Evolutionary conservation across 2,113 vertebrate genomes (phyloP), one percentile per base, ranked within the genome.

Genomic region (Cryptotis parvus): DNA sequence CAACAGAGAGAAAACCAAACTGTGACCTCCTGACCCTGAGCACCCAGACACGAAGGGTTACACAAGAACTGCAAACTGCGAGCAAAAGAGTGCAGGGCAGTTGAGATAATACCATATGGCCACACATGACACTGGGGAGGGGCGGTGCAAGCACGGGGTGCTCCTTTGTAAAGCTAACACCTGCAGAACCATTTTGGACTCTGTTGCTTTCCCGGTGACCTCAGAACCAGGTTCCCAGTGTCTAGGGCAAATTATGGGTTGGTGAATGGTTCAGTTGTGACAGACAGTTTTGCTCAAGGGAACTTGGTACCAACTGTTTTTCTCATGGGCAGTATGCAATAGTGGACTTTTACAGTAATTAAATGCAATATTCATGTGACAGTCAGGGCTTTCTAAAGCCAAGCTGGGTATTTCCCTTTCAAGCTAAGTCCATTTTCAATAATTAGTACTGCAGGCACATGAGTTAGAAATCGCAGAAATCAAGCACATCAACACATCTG

Each of bases 341-440:
- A 55, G 49, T n/a, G 29, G 72, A 69, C 76, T 93, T 92, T 84
- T 79, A 92, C 78, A 20, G 70, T 87, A 94, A 96, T 94, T 92
- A 95, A 94, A 94, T 87, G 80, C 72, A 75, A 92, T 82, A 91
- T 87, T 91, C 83, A 82, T 52, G 65, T 33, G 69, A 80, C 39
- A 31, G 31, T 37, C n/a, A 35, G 92, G 76, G 93, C 61, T 58
- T 87, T 79, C 52, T 84, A 20, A 78, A 75, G 72, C 65, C 7
- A 1, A 7, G 61, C 78, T 66, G 45, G 12, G 22, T 31, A 77
- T 31, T 85, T 35, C n/a, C 43, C 22, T 85, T 74, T 70, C 37
- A 39, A 87, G 39, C 43, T 61, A 35, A n/a, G 63, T 72, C 92
- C 92, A 75, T 89, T 87, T 95, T 88, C 80, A 93, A 24, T 94